A percentile compares a stretch with the other conserved stretches of the same genome.
These are phyloP conservation scores for Panulirus ornatus DNA, from an alignment of 1,140 invertebrate genomes.

Conservation along the genomic window DNA sequence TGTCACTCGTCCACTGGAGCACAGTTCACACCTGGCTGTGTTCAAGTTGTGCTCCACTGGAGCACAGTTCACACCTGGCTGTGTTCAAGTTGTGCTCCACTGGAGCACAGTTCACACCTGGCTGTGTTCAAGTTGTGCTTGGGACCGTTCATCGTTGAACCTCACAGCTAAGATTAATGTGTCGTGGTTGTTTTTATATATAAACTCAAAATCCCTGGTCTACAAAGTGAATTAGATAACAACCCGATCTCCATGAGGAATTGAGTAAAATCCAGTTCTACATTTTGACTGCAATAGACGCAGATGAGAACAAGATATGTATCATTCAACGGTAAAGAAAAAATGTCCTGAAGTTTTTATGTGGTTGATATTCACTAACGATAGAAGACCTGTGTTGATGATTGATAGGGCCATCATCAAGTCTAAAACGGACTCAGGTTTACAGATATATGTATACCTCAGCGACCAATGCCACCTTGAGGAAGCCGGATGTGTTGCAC, in stretches of 20 bases:
- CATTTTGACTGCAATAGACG: slow-evolving; percentile 14
- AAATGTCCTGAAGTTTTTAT: slow-evolving; percentile 5
- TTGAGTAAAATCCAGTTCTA: slow-evolving; percentile 11
- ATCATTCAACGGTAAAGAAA: background rate
- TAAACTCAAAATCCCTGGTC: background rate
- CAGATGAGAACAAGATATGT: background rate
- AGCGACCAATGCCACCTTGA: background rate
- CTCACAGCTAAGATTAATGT: slow-evolving; percentile 4
- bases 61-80: background rate
- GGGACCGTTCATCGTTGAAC: background rate
- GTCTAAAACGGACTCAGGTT: background rate
- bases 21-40: background rate
- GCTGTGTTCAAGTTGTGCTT: background rate
- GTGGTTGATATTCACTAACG: background rate
- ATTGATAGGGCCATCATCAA: background rate
- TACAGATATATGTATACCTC: slow-evolving; percentile 1
- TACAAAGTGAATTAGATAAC: background rate
- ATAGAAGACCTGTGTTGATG: background rate
- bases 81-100: background rate
- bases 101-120: background rate
- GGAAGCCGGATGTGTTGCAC: slow-evolving; percentile 15
- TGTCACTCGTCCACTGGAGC: too few species aligned
- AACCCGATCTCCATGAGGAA: slow-evolving; percentile 9
- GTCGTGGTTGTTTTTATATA: background rate
- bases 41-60: slow-evolving; percentile 2